A percentile compares a stretch with the other conserved stretches of the same genome.
These are phyloP conservation scores for Calephelis perditalis DNA, from an alignment of 2,888 invertebrate species.

Conservation along the genomic window DNA sequence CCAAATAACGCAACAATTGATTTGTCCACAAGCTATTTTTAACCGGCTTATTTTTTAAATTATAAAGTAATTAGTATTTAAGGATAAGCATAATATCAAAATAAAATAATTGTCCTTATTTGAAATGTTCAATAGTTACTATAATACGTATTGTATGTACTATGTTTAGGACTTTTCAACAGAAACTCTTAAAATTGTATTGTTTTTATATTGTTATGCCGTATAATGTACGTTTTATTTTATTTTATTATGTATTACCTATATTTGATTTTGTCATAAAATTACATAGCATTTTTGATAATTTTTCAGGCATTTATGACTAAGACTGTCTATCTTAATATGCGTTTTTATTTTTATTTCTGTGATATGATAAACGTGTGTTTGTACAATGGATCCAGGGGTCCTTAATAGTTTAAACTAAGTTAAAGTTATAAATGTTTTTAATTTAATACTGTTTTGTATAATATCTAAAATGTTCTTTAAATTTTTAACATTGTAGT, in stretches of 20 bases:
- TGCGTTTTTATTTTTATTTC: slow-evolving; percentile 39
- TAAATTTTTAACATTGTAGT: slow-evolving; percentile 25
- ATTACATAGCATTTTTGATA: slow-evolving; percentile 1
- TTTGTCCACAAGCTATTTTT: slow-evolving; percentile 4
- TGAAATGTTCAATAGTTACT: neutral
- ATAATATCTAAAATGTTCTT: slow-evolving; percentile 28
- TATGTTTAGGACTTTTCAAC: too few species aligned
- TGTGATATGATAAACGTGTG: slow-evolving; percentile 42
- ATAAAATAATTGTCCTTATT: neutral
- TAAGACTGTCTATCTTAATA: slow-evolving; percentile 40
- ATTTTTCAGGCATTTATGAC: slow-evolving; percentile 30
- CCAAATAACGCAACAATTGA: slow-evolving; percentile 49
- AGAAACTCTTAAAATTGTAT: too few species aligned
- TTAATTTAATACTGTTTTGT: slow-evolving; percentile 17
- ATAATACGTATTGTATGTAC: too few species aligned
- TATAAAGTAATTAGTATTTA: slow-evolving; percentile 13
- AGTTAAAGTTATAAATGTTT: slow-evolving; percentile 7
- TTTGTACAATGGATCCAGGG: slow-evolving; percentile 16
- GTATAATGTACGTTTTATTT: neutral
- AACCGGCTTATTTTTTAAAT: slow-evolving; percentile 6
- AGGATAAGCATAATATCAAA: slow-evolving; percentile 8
- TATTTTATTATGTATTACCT: neutral
- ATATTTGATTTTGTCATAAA: slow-evolving; percentile 1
- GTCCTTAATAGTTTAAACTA: slow-evolving; percentile 5
- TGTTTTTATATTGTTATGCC: too few species aligned